Percentiles rank a stretch among this genome's conserved stretches.
These are phyloP conservation scores for Tridacna crocea DNA, from an alignment of 2,888 invertebrate species.

Conservation along the genomic window DNA sequence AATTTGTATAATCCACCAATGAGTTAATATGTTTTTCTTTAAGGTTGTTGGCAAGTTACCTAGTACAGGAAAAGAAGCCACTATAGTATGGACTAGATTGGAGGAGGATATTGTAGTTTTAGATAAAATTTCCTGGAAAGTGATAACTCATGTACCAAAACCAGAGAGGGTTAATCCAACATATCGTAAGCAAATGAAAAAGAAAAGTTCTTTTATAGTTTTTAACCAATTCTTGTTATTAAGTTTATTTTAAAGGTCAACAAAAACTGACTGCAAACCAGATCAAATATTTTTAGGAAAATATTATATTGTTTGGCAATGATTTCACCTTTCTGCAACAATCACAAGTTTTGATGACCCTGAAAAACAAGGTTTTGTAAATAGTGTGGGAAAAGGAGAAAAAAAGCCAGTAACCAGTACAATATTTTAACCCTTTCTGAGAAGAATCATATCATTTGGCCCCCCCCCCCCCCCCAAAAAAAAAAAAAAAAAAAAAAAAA, in stretches of 20 bases:
- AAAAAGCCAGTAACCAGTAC: background rate
- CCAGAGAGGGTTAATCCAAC: constrained; percentile 67
- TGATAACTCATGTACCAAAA: constrained; percentile 69
- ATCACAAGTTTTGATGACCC: too few species aligned
- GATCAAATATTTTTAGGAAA: too few species aligned
- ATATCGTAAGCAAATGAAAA: constrained; percentile 74
- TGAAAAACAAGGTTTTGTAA: background rate
- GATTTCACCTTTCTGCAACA: too few species aligned
- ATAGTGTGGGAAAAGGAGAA: background rate
- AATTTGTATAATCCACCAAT: too few species aligned
- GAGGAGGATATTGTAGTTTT: constrained; percentile 63
- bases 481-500: too few species aligned
- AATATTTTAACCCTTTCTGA: background rate
- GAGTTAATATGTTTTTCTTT: background rate
- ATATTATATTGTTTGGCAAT: too few species aligned
- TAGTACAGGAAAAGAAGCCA: constrained; percentile 59
- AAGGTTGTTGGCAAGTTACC: constrained; percentile 76
- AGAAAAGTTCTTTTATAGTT: too few species aligned
- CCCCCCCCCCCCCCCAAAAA: too few species aligned
- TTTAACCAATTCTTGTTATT: too few species aligned
- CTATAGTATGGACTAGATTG: constrained; percentile 68
- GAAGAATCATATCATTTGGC: background rate
- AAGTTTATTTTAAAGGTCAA: too few species aligned
- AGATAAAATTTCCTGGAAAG: constrained; percentile 73
- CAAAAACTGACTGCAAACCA: too few species aligned